Evolutionary conservation across 2,888 invertebrate species (phyloP), one percentile per base, ranked within the genome.

Genomic region (Sthenelais limicola): DNA sequence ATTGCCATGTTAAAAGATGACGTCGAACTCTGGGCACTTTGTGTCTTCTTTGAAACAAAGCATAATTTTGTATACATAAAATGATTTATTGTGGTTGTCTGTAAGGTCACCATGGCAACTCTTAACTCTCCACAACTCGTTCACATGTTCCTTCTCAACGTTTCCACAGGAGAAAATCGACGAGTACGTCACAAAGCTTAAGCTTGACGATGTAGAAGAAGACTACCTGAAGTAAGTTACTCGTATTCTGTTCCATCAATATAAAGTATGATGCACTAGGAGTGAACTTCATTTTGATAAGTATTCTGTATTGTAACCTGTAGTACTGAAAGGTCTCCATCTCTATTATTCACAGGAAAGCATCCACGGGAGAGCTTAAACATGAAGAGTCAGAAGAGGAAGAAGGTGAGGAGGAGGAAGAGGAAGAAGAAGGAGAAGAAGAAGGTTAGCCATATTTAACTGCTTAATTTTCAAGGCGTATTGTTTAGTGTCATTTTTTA

Each of bases 181-280:
- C 1, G 58, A 71, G 24, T 51, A 68, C 15, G 67, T 54, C 26
- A 68, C 67, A 38, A 62, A 72, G 38, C 52, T 72, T 51, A 54
- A 68, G 38, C 72, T 68, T n/a, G 72, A 72, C 43, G 68, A 68
- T n/a, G 66, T 66, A 21, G 72, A 72, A 24, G 72, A 72, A 38
- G 72, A 67, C 18, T 72, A 68, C n/a, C 67, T 49, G n/a, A 68
- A 38, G 72, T 72, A 54, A 68, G 38, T 43, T 43, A 43, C 18
- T 43, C 43, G 9, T 43, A 9, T 43, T 43, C 18, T 12, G 12
- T 43, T 43, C 18, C 9, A 43, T 9, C 43, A 43, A 12, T 12
- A 9, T 9, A 43, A 43, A 43, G 43, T 12, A 43, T 9, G 9
- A 12, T 43, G 9, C 43, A 43, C 43, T 43, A 12, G 9, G 43